phyloP scores from a whole-genome alignment of 1,140 invertebrate species.

The Limonius californicus region DNA sequence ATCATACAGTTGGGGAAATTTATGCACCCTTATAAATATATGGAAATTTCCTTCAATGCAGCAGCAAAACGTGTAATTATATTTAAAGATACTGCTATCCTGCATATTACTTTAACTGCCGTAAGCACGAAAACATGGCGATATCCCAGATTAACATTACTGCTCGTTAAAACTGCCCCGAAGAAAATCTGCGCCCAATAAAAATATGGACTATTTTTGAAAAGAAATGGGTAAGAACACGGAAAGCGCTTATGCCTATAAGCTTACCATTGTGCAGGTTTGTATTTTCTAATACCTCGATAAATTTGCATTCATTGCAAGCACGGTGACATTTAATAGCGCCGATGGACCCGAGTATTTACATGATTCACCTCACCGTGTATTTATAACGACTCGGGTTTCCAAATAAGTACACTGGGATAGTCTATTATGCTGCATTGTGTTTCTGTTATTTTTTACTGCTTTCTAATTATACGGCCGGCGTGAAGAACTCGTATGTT shows the following conservation, averaged over 20 bases:
- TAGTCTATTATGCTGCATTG: conserved; percentile 1
- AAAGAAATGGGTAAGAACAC: too few species aligned
- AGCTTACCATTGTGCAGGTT: too few species aligned
- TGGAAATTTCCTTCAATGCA: neutral
- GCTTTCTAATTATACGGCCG: neutral
- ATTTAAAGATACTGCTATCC: conserved; percentile 5
- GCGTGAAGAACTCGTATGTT: neutral
- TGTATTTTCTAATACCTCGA: neutral
- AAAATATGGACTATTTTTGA: too few species aligned
- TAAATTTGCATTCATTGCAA: conserved; percentile 8
- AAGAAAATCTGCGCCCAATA: too few species aligned
- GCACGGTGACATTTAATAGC: conserved; percentile 6
- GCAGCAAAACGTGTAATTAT: conserved; percentile 6
- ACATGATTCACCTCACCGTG: conserved; percentile 3
- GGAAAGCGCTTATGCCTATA: too few species aligned
- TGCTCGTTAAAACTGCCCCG: neutral
- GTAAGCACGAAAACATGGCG: neutral
- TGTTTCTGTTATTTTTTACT: conserved; percentile 9
- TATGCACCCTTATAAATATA: conserved; percentile 10
- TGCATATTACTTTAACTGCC: neutral
- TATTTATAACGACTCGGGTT: conserved; percentile 7
- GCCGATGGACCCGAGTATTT: neutral
- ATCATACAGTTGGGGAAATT: neutral
- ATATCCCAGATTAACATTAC: neutral
- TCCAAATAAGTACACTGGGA: conserved; percentile 10